A percentile compares a stretch with the other conserved stretches of the same genome.
Conservation (phyloP, 2,797 vertebrate species). For the Diplodus puntazzo region DNA sequence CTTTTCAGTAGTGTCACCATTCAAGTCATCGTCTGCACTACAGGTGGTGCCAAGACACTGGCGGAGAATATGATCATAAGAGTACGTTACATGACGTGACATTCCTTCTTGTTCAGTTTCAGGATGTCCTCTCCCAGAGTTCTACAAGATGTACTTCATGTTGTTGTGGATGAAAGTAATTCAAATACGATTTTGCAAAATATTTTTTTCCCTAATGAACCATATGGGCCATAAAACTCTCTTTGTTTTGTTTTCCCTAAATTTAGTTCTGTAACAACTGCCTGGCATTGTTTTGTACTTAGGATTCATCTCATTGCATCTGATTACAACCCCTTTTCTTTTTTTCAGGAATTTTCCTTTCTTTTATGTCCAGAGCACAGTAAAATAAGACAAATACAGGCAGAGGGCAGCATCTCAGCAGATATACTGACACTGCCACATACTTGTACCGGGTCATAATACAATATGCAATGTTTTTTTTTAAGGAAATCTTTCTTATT, state of each 20-base stretch:
- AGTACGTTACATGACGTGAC: no score
- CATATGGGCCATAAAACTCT: not conserved
- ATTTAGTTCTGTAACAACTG: not conserved
- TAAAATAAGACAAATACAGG: no score
- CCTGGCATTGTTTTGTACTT: not conserved
- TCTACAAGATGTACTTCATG: not conserved
- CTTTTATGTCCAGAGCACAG: no score
- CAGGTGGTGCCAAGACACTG: not conserved
- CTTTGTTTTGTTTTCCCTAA: not conserved
- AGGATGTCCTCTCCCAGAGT: not conserved
- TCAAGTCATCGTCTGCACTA: not conserved
- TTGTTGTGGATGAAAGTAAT: not conserved
- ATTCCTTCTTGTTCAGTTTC: not conserved
- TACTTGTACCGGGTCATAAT: no score
- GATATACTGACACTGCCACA: no score
- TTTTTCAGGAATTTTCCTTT: no score
- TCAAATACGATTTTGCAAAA: not conserved
- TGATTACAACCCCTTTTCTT: not conserved
- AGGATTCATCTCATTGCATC: constrained; percentile 1
- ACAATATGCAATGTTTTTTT: no score
- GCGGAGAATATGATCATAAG: not conserved
- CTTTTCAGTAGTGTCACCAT: not conserved
- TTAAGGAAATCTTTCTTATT: no score
- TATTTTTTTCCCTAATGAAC: not conserved
- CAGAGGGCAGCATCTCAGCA: no score